phyloP scores from a whole-genome alignment of 2,797 vertebrate species.

The Pteropus rufus region DNA sequence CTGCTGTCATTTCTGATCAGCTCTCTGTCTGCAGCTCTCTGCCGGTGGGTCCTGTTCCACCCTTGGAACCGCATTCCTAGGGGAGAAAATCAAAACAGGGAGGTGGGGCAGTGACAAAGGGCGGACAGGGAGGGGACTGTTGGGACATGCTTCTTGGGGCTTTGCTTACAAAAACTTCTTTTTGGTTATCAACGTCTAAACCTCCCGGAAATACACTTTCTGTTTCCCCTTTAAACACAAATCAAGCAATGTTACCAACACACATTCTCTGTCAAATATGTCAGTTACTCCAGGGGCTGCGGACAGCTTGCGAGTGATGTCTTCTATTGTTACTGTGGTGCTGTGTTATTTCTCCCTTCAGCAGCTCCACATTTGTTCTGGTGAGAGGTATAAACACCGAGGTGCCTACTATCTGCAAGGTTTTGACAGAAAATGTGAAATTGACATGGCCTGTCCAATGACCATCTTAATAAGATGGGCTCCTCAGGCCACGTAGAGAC shows the following conservation, averaged over 20 bases:
- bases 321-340: constrained; percentile 24
- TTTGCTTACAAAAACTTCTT: constrained; percentile 50
- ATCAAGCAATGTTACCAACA: constrained; percentile 24
- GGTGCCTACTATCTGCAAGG: not conserved
- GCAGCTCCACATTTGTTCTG: constrained; percentile 39
- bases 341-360: constrained; percentile 30
- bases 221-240: constrained; percentile 5
- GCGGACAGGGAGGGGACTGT: not conserved
- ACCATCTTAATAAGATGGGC: not conserved
- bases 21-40: not conserved
- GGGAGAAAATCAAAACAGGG: not conserved
- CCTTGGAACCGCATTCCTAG: not conserved
- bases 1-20: constrained; percentile 26
- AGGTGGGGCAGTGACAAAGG: not conserved
- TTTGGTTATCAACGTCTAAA: constrained; percentile 51
- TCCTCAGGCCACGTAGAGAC: not conserved
- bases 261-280: constrained; percentile 54
- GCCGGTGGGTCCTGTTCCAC: not conserved
- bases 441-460: not conserved
- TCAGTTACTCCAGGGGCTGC: constrained; percentile 59
- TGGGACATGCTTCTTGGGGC: not conserved
- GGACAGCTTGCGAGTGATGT: constrained; percentile 50
- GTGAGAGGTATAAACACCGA: not conserved
- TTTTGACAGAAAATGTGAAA: not conserved
- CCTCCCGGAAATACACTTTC: constrained; percentile 34